Evolutionary conservation across 1,140 invertebrate genomes (phyloP).

Genomic region (Gerris buenoi): DNA sequence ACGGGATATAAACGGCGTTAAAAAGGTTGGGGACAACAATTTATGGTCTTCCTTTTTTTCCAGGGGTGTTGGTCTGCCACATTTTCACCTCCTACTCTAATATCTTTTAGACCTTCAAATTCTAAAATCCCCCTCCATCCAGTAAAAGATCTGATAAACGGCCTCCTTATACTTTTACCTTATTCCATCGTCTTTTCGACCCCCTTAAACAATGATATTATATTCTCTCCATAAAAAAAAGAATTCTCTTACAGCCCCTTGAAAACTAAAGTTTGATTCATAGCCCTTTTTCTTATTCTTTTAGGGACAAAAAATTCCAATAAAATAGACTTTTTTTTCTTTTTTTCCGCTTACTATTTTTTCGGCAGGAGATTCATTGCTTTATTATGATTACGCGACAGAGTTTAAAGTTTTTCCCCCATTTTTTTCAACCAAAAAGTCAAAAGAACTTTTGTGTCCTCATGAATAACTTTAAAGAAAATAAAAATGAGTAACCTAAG

Average conservation of each 20-base stretch:
- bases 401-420: not conserved
- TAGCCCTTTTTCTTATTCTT: not conserved
- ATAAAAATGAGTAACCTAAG: too few species aligned
- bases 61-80: too few species aligned
- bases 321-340: not conserved
- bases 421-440: not conserved
- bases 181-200: not conserved
- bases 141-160: not conserved
- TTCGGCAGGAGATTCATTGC: not conserved
- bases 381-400: not conserved
- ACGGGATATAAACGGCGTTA: too few species aligned
- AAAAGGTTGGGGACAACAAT: too few species aligned
- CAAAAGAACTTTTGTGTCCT: not conserved
- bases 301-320: not conserved
- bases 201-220: not conserved
- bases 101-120: not conserved
- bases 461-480: too few species aligned
- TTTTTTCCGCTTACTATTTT: not conserved
- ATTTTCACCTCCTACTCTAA: too few species aligned
- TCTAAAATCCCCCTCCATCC: not conserved
- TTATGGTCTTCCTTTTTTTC: too few species aligned
- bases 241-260: not conserved
- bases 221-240: not conserved
- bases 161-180: not conserved
- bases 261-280: not conserved